phyloP scores from a whole-genome alignment of 2,797 vertebrate species.

The Bradypodion pumilum region DNA sequence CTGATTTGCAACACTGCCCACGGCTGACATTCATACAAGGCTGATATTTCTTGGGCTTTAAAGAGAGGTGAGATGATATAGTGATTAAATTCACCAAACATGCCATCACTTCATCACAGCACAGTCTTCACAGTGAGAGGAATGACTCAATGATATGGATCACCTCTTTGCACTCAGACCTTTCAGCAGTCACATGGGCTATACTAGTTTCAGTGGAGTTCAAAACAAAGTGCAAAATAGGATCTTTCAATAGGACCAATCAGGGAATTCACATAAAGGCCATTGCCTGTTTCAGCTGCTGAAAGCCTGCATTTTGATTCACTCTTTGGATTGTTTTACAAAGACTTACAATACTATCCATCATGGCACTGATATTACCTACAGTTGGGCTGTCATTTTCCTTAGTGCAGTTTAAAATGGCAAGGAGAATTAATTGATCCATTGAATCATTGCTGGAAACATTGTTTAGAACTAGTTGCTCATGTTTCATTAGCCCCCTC shows the following conservation, averaged over 20 bases:
- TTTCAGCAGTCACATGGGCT: not conserved
- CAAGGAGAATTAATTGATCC: too few species aligned
- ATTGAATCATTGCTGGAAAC: too few species aligned
- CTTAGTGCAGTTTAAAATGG: too few species aligned
- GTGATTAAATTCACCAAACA: not conserved
- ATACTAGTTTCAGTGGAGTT: not conserved
- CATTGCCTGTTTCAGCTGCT: too few species aligned
- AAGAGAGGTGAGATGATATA: constrained; percentile 6
- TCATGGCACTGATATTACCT: too few species aligned
- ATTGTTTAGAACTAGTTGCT: too few species aligned
- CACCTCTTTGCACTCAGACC: fast-evolving
- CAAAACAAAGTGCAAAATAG: not conserved
- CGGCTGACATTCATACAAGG: not conserved
- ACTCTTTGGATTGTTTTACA: too few species aligned
- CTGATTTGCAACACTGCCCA: not conserved
- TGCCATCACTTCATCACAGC: not conserved
- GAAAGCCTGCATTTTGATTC: too few species aligned
- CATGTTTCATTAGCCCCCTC: too few species aligned
- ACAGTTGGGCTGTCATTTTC: too few species aligned
- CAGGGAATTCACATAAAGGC: too few species aligned
- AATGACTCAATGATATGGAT: not conserved
- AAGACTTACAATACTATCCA: too few species aligned
- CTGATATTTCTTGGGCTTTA: not conserved
- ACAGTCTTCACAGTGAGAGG: not conserved
- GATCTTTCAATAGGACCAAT: not conserved